A percentile compares a stretch with the other conserved stretches of the same genome.
phyloP scores from a whole-genome alignment of 2,113 vertebrate species.

The Sardina pilchardus region DNA sequence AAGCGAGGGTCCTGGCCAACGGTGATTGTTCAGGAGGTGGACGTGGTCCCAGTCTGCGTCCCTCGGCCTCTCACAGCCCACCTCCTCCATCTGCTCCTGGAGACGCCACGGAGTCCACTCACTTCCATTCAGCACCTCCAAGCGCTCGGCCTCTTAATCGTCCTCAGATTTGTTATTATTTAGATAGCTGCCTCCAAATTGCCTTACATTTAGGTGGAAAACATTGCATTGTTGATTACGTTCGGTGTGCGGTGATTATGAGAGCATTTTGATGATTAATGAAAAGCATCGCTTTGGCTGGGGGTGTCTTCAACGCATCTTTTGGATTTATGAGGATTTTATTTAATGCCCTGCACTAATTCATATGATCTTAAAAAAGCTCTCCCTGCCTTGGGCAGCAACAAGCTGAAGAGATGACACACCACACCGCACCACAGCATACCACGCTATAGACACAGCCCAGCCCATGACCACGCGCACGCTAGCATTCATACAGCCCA shows the following conservation, averaged over 20 bases:
- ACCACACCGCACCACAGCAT: too few species aligned
- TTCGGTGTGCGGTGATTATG: neutral
- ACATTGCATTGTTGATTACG: neutral
- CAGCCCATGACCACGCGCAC: neutral
- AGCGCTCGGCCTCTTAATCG: neutral
- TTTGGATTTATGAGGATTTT: neutral
- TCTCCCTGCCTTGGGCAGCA: neutral
- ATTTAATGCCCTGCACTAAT: neutral
- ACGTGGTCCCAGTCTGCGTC: slow-evolving; percentile 46
- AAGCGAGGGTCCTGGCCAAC: slow-evolving; percentile 33
- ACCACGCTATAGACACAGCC: neutral
- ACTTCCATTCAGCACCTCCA: neutral
- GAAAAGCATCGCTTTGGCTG: neutral
- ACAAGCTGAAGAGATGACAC: neutral
- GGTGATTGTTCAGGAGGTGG: slow-evolving; percentile 42
- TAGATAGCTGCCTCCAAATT: neutral
- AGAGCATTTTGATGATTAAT: neutral
- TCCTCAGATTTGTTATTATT: neutral
- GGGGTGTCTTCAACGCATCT: neutral
- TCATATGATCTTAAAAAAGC: neutral
- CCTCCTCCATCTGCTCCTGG: slow-evolving; percentile 50
- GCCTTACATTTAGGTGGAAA: neutral
- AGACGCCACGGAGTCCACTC: neutral
- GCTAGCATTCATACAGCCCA: slow-evolving; percentile 4
- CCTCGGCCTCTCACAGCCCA: slow-evolving; percentile 39